A percentile compares a stretch with the other conserved stretches of the same genome.
Conservation (phyloP, 2,888 invertebrate genomes). For the Andrena chrysosceles region DNA sequence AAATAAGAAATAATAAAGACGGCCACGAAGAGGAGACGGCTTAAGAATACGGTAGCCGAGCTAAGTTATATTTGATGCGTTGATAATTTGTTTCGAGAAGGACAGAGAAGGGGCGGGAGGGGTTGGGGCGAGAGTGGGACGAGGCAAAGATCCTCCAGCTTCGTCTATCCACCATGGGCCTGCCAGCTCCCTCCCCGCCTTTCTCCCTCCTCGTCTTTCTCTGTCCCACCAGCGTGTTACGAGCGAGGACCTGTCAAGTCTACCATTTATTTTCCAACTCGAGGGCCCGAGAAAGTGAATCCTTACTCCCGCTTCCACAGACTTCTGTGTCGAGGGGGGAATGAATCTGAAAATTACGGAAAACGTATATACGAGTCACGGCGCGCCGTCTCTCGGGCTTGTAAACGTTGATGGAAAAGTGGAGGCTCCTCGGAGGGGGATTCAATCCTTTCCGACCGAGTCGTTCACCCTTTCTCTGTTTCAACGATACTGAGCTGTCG, state of each 20-base stretch:
- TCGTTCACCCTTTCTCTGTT: background rate
- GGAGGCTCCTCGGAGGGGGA: slow-evolving; percentile 7
- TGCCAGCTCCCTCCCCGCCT: slow-evolving; percentile 42
- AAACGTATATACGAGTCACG: slow-evolving; percentile 37
- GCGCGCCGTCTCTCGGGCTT: slow-evolving; percentile 1
- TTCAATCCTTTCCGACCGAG: slow-evolving; percentile 15
- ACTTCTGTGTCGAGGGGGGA: slow-evolving; percentile 53
- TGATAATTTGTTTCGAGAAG: slow-evolving; percentile 83
- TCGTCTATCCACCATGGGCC: slow-evolving; percentile 43
- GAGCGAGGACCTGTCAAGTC: slow-evolving; percentile 73
- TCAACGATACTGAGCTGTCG: background rate
- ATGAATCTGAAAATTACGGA: slow-evolving; percentile 56
- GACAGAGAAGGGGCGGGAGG: slow-evolving; percentile 41
- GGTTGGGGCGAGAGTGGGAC: background rate
- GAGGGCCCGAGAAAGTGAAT: slow-evolving; percentile 65
- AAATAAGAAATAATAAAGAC: slow-evolving; percentile 71
- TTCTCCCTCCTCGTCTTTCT: slow-evolving; percentile 27
- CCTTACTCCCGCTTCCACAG: slow-evolving; percentile 43
- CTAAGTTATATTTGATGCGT: slow-evolving; percentile 83
- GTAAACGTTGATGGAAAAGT: slow-evolving; percentile 36
- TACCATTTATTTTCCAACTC: slow-evolving; percentile 78
- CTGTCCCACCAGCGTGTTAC: slow-evolving; percentile 41
- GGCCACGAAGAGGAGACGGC: slow-evolving; percentile 63
- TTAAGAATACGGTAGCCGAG: slow-evolving; percentile 82
- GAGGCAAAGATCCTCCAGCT: slow-evolving; percentile 22